phyloP scores from a whole-genome alignment of 2,113 vertebrate species.

The Stegastes partitus region DNA sequence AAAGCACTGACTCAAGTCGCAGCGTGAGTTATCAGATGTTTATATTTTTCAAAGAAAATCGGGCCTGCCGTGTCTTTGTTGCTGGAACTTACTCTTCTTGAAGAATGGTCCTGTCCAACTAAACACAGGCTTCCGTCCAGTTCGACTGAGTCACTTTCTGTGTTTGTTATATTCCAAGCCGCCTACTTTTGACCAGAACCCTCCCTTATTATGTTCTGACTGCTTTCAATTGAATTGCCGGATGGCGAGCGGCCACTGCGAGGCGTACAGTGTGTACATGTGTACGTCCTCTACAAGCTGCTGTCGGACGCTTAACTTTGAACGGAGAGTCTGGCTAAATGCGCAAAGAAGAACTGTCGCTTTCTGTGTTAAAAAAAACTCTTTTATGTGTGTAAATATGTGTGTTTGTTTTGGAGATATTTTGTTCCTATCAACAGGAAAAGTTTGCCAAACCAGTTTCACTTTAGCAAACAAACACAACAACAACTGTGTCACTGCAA shows the following conservation, averaged over 20 bases:
- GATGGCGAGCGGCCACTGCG: background rate
- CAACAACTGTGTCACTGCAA: background rate
- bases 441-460: conserved; percentile 20
- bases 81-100: conserved; percentile 22
- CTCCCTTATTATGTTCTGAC: conserved; percentile 27
- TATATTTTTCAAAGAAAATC: background rate
- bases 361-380: no score
- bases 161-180: conserved; percentile 39
- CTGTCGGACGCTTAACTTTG: background rate
- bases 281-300: background rate
- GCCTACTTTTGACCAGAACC: conserved; percentile 41
- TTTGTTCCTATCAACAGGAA: background rate
- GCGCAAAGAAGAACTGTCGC: no score
- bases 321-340: background rate
- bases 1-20: no score
- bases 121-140: conserved; percentile 44
- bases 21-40: no score
- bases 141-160: conserved; percentile 50
- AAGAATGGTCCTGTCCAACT: conserved; percentile 21
- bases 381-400: background rate
- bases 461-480: conserved; percentile 11
- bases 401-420: background rate
- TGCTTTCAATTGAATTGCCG: conserved; percentile 14
- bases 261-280: background rate
- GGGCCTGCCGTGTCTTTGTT: no score